Evolutionary conservation across 2,113 vertebrate species (phyloP).

Genomic region (Scophthalmus maximus): DNA sequence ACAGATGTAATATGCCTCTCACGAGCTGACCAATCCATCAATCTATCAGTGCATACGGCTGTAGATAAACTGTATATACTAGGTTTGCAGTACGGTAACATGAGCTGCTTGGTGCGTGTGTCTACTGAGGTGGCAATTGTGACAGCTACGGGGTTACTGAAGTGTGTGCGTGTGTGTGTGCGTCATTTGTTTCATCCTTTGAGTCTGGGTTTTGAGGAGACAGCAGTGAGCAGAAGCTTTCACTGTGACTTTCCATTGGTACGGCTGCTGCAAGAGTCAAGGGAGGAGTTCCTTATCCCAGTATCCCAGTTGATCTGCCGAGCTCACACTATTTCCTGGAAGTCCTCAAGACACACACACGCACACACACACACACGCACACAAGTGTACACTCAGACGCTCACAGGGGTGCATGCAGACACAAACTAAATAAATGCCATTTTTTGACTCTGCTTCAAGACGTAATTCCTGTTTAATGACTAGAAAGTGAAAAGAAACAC

Average conservation of each 20-base stretch:
- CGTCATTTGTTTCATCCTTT: no score
- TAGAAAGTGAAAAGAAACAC: neutral
- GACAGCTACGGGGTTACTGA: no score
- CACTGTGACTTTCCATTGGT: slow-evolving; percentile 29
- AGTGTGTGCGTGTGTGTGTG: no score
- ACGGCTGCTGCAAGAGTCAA: slow-evolving; percentile 56
- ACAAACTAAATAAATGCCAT: slow-evolving; percentile 12
- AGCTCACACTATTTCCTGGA: slow-evolving; percentile 34
- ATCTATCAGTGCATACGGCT: neutral
- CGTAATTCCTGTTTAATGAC: neutral
- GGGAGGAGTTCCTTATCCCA: slow-evolving; percentile 31
- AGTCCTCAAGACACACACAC: slow-evolving; percentile 11
- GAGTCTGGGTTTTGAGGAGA: slow-evolving; percentile 35
- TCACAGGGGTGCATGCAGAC: slow-evolving; percentile 7
- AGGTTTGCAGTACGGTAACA: neutral
- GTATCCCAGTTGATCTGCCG: slow-evolving; percentile 42
- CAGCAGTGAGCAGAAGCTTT: slow-evolving; percentile 1
- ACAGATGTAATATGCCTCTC: neutral
- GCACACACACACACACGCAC: slow-evolving; percentile 15
- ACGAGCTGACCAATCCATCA: neutral
- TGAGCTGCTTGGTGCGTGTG: neutral
- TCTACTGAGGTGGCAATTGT: neutral
- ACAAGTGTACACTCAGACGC: neutral
- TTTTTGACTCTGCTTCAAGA: neutral
- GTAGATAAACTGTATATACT: neutral